These are phyloP conservation scores for Anodontia alba DNA, from an alignment of 2,888 invertebrate species.

Conservation along the genomic window DNA sequence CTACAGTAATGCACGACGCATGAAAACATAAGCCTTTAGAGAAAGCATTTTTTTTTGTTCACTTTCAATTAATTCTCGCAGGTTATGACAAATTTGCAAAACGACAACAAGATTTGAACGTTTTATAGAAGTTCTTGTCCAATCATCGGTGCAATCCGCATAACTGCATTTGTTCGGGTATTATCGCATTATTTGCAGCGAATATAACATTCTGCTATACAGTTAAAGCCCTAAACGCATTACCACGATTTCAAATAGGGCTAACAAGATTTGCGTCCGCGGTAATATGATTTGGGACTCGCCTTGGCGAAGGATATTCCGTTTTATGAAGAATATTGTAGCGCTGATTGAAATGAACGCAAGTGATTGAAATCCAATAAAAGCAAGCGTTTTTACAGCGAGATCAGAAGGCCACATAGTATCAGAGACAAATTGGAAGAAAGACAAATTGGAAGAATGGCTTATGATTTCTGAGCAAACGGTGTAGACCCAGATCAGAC, in stretches of 20 bases:
- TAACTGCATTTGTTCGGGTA: slow-evolving; percentile 38
- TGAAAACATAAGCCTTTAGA: no score
- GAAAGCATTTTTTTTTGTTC: no score
- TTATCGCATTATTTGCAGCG: slow-evolving; percentile 45
- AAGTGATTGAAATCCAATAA: slow-evolving; percentile 54
- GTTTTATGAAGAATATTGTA: slow-evolving; percentile 21
- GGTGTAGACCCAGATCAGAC: no score
- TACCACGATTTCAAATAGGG: slow-evolving; percentile 63
- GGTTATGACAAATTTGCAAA: neutral
- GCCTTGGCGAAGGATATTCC: slow-evolving; percentile 36
- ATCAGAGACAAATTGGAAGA: neutral
- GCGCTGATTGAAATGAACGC: slow-evolving; percentile 40
- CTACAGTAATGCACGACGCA: no score
- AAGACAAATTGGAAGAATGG: no score
- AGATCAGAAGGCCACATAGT: neutral
- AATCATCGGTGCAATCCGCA: slow-evolving; percentile 12
- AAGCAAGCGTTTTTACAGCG: neutral
- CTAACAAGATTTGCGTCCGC: slow-evolving; percentile 55
- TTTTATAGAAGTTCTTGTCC: neutral
- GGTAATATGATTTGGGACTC: slow-evolving; percentile 54
- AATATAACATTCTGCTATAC: slow-evolving; percentile 55
- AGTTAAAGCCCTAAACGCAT: slow-evolving; percentile 55
- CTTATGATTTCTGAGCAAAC: no score
- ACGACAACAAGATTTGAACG: neutral
- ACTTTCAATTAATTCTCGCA: neutral